Percentiles rank a stretch among this genome's conserved stretches.
phyloP scores from a whole-genome alignment of 2,888 invertebrate genomes.

The Melangyna quadrimaculata region DNA sequence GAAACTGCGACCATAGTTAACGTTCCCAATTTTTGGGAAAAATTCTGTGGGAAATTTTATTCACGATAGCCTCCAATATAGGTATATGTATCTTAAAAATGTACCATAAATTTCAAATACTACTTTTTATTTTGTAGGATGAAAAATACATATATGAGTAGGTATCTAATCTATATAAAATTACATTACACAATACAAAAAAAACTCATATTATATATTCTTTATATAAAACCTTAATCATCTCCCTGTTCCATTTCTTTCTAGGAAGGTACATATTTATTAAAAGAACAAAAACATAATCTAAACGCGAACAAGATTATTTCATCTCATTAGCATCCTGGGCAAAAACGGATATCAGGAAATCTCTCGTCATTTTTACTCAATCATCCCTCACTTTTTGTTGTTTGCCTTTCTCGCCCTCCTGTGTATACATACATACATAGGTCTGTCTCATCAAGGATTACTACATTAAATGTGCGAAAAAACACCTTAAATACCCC shows the following conservation, averaged over 20 bases:
- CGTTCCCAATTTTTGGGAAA: too few species aligned
- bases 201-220: neutral
- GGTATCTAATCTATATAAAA: too few species aligned
- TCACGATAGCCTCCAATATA: too few species aligned
- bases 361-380: conserved; percentile 54
- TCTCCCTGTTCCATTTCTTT: neutral
- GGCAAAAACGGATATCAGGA: conserved; percentile 54
- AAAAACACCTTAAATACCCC: conserved; percentile 6
- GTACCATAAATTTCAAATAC: too few species aligned
- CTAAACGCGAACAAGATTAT: conserved; percentile 61
- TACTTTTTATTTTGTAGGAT: too few species aligned
- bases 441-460: conserved; percentile 15
- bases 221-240: neutral
- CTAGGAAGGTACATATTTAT: neutral
- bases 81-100: too few species aligned
- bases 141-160: too few species aligned
- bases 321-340: conserved; percentile 54
- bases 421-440: neutral
- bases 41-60: too few species aligned
- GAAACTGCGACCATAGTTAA: too few species aligned
- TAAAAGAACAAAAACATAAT: conserved; percentile 27
- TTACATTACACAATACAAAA: neutral
- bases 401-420: too few species aligned
- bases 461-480: conserved; percentile 49
- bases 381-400: conserved; percentile 15